Conservation (phyloP, 2,797 vertebrate genomes). For the Oreochromis grahami region DNA sequence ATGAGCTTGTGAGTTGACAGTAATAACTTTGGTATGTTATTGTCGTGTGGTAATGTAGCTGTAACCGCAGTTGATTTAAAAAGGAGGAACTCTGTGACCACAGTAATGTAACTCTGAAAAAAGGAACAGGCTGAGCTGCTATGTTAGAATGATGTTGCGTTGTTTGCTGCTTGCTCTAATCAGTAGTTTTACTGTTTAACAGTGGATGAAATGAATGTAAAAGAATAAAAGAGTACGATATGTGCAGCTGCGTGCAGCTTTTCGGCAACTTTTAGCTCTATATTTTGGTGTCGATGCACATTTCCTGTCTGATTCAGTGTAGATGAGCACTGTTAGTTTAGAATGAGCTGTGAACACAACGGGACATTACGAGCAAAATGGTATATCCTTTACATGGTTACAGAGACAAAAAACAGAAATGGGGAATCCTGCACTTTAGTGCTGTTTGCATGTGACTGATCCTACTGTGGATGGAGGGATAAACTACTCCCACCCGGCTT, state of each 20-base stretch:
- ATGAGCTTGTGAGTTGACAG: neutral
- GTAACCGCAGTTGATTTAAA: constrained; percentile 17
- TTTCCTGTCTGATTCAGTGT: neutral
- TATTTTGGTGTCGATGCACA: neutral
- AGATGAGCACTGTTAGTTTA: neutral
- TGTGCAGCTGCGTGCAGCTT: neutral
- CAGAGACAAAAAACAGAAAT: neutral
- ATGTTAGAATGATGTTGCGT: neutral
- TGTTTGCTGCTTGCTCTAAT: neutral
- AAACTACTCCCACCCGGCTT: neutral
- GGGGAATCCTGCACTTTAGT: neutral
- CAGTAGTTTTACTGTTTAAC: neutral
- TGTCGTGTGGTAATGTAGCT: constrained; percentile 16
- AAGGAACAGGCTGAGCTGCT: neutral
- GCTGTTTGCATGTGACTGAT: neutral
- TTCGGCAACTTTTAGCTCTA: accelerated
- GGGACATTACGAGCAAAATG: neutral
- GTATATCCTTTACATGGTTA: neutral
- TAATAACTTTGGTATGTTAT: constrained; percentile 1
- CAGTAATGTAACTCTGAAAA: constrained; percentile 2
- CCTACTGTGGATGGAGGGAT: neutral
- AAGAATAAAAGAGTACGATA: accelerated
- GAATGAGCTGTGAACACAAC: neutral
- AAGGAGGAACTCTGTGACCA: constrained; percentile 8
- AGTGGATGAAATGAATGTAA: neutral